A percentile compares a stretch with the other conserved stretches of the same genome.
phyloP scores from a whole-genome alignment of 1,140 invertebrate genomes.

The Drosophila mauritiana region DNA sequence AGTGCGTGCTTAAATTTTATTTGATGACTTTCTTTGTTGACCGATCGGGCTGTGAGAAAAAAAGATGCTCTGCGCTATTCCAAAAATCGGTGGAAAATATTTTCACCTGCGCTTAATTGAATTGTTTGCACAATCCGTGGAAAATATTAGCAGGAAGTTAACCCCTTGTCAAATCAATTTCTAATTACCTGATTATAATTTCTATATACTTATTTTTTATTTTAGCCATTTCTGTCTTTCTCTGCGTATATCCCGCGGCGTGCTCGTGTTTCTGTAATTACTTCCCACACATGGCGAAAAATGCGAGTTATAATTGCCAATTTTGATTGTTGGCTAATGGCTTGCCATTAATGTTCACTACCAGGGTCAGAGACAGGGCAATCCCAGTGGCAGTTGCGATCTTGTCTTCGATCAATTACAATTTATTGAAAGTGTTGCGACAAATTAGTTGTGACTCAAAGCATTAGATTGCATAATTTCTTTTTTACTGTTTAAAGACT shows the following conservation, averaged over 20 bases:
- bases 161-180: conserved; percentile 43
- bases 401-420: conserved; percentile 39
- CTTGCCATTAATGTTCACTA: conserved; percentile 15
- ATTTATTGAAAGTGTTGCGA: no score
- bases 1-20: conserved; percentile 56
- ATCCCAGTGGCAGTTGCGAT: conserved; percentile 30
- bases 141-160: conserved; percentile 33
- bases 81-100: conserved; percentile 54
- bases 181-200: conserved; percentile 28
- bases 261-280: conserved; percentile 43
- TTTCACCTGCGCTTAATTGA: conserved; percentile 63
- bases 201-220: conserved; percentile 7
- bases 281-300: conserved; percentile 49
- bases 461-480: conserved; percentile 1
- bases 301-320: conserved; percentile 29
- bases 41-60: conserved; percentile 48
- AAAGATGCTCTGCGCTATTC: conserved; percentile 23
- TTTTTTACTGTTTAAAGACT: conserved; percentile 1
- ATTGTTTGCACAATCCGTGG: conserved; percentile 30
- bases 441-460: conserved; percentile 3
- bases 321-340: conserved; percentile 35
- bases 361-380: conserved; percentile 29
- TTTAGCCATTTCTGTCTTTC: neutral
- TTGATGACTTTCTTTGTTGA: conserved; percentile 73
- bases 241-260: neutral